phyloP scores from a whole-genome alignment of 2,113 vertebrate genomes.

The Edolisoma coerulescens region DNA sequence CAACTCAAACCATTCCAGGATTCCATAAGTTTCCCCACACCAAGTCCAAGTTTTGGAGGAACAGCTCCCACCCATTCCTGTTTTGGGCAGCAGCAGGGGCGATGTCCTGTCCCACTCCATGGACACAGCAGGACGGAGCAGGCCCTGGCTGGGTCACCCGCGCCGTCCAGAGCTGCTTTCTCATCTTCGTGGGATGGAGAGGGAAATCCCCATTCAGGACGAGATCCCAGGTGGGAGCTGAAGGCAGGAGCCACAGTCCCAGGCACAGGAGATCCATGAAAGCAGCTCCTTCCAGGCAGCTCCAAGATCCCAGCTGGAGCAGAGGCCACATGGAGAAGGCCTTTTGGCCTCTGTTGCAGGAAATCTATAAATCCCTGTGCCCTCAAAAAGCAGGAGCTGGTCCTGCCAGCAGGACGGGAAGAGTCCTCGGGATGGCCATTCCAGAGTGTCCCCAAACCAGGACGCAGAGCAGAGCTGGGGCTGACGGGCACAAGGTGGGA shows the following conservation, averaged over 20 bases:
- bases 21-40: accelerated
- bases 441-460: background rate
- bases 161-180: too few species aligned
- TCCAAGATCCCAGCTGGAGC: background rate
- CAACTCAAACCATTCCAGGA: background rate
- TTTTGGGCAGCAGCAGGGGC: background rate
- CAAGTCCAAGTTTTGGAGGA: accelerated
- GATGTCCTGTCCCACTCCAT: accelerated
- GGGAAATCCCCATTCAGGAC: accelerated
- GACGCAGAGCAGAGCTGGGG: background rate
- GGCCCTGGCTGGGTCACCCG: background rate
- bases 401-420: background rate
- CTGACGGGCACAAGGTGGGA: background rate
- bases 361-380: background rate
- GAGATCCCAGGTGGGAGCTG: background rate
- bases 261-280: background rate
- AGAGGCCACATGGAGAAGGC: background rate
- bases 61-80: accelerated
- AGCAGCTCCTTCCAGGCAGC: background rate
- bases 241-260: background rate
- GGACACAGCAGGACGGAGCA: accelerated
- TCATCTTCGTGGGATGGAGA: accelerated
- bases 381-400: background rate
- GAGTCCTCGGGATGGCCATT: background rate
- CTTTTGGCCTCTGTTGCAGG: background rate